Conservation (phyloP, 2,888 invertebrate genomes). For the Drosophila fungiperda region DNA sequence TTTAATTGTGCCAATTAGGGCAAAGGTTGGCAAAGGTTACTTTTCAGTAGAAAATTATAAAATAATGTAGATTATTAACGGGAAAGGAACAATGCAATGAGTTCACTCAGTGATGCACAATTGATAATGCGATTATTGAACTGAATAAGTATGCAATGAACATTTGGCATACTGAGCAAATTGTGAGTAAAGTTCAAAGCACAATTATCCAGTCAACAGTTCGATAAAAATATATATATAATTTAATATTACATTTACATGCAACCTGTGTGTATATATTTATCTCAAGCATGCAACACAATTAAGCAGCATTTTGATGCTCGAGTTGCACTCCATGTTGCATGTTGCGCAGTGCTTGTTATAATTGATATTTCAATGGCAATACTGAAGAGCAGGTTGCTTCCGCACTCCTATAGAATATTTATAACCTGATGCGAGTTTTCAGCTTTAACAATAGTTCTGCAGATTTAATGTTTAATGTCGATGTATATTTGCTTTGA, state of each 20-base stretch:
- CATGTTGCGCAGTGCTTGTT: slow-evolving; percentile 32
- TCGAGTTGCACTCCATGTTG: slow-evolving; percentile 52
- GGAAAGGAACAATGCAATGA: neutral
- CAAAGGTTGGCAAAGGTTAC: neutral
- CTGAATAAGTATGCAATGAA: slow-evolving; percentile 55
- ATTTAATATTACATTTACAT: slow-evolving; percentile 6
- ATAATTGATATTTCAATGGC: slow-evolving; percentile 74
- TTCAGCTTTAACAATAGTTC: slow-evolving; percentile 19
- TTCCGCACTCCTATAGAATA: neutral
- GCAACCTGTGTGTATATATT: slow-evolving; percentile 15
- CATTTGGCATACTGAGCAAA: slow-evolving; percentile 24
- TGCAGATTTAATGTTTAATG: slow-evolving; percentile 55
- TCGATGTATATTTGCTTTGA: slow-evolving; percentile 64
- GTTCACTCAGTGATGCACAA: slow-evolving; percentile 4
- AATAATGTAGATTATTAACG: neutral
- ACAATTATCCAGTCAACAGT: slow-evolving; percentile 48
- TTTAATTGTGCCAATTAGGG: neutral
- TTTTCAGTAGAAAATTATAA: neutral
- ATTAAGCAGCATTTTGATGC: slow-evolving; percentile 71
- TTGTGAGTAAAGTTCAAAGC: slow-evolving; percentile 41
- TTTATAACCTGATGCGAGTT: neutral
- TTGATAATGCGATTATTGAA: slow-evolving; percentile 24
- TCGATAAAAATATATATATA: slow-evolving; percentile 34
- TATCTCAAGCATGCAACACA: slow-evolving; percentile 68
- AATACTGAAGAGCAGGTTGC: slow-evolving; percentile 19